A percentile compares a stretch with the other conserved stretches of the same genome.
phyloP scores from a whole-genome alignment of 1,140 invertebrate genomes.

The Meloidogyne hapla region DNA sequence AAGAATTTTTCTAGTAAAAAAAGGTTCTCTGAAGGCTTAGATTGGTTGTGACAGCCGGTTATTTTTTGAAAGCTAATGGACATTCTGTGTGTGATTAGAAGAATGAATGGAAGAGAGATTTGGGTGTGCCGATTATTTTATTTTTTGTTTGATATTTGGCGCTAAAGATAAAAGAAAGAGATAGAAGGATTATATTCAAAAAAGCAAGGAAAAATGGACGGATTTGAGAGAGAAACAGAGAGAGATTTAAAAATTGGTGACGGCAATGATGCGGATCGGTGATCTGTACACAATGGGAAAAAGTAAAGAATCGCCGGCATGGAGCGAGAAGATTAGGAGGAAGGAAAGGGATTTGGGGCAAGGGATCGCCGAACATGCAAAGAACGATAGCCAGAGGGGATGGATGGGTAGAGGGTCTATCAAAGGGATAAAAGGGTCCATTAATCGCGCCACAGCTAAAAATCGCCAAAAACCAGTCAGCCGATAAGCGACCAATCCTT shows the following conservation, averaged over 20 bases:
- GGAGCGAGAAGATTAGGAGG: background rate
- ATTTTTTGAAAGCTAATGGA: background rate
- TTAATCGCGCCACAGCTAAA: background rate
- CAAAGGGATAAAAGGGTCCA: background rate
- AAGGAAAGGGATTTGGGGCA: background rate
- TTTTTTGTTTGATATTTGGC: background rate
- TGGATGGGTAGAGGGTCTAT: background rate
- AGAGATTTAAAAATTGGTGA: background rate
- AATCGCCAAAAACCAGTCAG: constrained; percentile 1
- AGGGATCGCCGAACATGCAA: background rate
- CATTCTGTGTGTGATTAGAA: background rate
- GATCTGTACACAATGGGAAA: background rate
- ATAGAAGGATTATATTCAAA: background rate
- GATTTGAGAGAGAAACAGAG: background rate
- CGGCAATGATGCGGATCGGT: background rate
- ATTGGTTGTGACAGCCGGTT: background rate
- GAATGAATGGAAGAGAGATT: background rate
- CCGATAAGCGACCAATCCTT: background rate
- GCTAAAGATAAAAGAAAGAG: background rate
- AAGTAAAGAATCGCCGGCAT: no score
- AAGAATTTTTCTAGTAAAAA: background rate
- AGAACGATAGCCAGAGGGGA: constrained; percentile 2
- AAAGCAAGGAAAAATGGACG: background rate
- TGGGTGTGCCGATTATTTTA: background rate
- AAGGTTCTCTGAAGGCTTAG: background rate